Conservation (phyloP, 2,797 vertebrate genomes). For the Lepilemur ruficaudatus region DNA sequence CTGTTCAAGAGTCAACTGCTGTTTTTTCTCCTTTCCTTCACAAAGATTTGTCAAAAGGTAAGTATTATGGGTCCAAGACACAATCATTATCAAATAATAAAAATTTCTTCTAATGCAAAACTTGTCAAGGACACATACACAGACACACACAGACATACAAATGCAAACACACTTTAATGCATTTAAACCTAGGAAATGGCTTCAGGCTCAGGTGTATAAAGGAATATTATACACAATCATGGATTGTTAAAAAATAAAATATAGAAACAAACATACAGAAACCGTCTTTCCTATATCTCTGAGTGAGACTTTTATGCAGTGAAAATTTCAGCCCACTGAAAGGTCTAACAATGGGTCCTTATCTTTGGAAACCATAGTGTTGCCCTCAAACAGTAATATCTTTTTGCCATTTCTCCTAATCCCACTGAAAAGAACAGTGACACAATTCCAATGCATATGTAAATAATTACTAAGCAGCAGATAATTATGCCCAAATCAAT, state of each 20-base stretch:
- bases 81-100: background rate
- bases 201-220: background rate
- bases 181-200: background rate
- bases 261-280: background rate
- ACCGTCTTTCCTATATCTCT: background rate
- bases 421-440: slow-evolving; percentile 52
- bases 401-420: slow-evolving; percentile 65
- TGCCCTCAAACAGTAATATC: slow-evolving; percentile 17
- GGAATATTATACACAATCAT: background rate
- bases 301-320: background rate
- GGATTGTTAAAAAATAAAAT: background rate
- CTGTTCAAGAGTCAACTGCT: background rate
- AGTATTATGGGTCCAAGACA: background rate
- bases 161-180: background rate
- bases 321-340: background rate
- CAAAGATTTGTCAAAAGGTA: slow-evolving; percentile 5
- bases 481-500: slow-evolving; percentile 86
- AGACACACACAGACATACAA: background rate
- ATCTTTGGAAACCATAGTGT: slow-evolving; percentile 51
- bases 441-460: slow-evolving; percentile 76
- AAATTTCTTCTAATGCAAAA: background rate
- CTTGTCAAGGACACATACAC: background rate
- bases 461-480: slow-evolving; percentile 84
- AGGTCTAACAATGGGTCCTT: slow-evolving; percentile 19
- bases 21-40: background rate